Conservation (phyloP, 35 echinoderm and acorn worm species). For the Stichopus chloronotus region DNA sequence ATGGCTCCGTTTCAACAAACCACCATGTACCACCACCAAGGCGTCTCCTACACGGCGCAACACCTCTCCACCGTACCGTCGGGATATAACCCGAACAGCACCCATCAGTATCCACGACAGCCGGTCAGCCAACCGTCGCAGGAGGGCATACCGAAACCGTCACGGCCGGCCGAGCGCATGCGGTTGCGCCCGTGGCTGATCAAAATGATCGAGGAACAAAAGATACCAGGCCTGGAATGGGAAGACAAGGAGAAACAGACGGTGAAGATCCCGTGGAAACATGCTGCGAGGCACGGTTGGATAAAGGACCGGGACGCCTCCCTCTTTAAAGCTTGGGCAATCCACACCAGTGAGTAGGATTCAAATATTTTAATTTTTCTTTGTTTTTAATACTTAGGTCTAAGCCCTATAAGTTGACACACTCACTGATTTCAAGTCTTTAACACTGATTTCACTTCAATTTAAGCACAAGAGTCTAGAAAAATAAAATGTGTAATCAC, state of each 20-base stretch:
- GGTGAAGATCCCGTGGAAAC: conserved; percentile 95
- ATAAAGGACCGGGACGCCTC: conserved; percentile 84
- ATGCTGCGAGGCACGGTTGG: conserved; percentile 94
- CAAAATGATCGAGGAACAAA: conserved; percentile 69
- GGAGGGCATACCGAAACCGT: background rate
- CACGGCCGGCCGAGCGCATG: conserved; percentile 78
- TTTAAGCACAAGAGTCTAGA: too few species aligned
- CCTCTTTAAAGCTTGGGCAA: conserved; percentile 93
- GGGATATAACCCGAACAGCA: conserved; percentile 48
- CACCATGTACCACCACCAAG: background rate
- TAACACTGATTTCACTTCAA: too few species aligned
- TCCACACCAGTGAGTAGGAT: conserved; percentile 93
- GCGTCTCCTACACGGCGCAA: background rate
- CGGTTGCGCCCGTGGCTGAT: conserved; percentile 89
- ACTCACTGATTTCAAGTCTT: too few species aligned
- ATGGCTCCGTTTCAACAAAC: background rate
- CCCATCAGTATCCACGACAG: conserved; percentile 56
- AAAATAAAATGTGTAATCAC: too few species aligned
- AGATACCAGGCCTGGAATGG: conserved; percentile 83
- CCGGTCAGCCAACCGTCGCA: background rate
- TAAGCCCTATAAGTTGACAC: too few species aligned
- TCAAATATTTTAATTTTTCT: background rate
- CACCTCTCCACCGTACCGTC: conserved; percentile 35
- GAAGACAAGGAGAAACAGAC: conserved; percentile 73
- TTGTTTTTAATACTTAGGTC: too few species aligned